Evolutionary conservation across 2,888 invertebrate genomes (phyloP).

Genomic region (Drosophila testacea): DNA sequence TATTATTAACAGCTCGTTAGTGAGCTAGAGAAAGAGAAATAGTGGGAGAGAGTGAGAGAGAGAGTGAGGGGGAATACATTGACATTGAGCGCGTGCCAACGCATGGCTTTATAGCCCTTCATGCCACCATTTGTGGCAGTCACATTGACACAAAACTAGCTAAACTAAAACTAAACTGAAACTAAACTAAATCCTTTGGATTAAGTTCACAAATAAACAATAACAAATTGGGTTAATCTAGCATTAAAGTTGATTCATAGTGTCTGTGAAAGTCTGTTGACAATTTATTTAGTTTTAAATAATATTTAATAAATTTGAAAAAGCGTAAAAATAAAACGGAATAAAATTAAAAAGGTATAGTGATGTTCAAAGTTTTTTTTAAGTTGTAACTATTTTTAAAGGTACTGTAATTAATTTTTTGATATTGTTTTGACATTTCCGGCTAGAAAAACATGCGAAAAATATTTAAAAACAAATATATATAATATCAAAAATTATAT

Average conservation of each 20-base stretch:
- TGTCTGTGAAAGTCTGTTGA: slow-evolving; percentile 7
- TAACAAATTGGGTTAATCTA: slow-evolving; percentile 21
- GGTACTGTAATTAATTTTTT: slow-evolving; percentile 30
- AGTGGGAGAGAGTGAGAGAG: slow-evolving; percentile 6
- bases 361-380: too few relatives aligned
- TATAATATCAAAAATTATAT: slow-evolving; percentile 6
- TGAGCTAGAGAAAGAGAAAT: slow-evolving; percentile 1
- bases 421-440: slow-evolving; percentile 55
- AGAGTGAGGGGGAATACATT: slow-evolving; percentile 6
- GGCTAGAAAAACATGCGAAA: slow-evolving; percentile 19
- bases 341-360: too few relatives aligned
- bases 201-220: slow-evolving; percentile 16
- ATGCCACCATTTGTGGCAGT: slow-evolving; percentile 37
- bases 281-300: slow-evolving; percentile 10
- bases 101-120: slow-evolving; percentile 6
- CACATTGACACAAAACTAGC: slow-evolving; percentile 2
- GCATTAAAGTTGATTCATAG: not conserved
- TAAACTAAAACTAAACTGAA: not conserved
- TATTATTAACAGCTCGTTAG: slow-evolving; percentile 65
- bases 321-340: too few relatives aligned
- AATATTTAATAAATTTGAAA: not conserved
- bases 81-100: slow-evolving; percentile 68
- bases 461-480: slow-evolving; percentile 18
- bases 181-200: slow-evolving; percentile 11
- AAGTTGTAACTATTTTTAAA: slow-evolving; percentile 7